These are phyloP conservation scores for Chaetophractus vellerosus DNA, from an alignment of 2,797 vertebrate species.

Conservation along the genomic window DNA sequence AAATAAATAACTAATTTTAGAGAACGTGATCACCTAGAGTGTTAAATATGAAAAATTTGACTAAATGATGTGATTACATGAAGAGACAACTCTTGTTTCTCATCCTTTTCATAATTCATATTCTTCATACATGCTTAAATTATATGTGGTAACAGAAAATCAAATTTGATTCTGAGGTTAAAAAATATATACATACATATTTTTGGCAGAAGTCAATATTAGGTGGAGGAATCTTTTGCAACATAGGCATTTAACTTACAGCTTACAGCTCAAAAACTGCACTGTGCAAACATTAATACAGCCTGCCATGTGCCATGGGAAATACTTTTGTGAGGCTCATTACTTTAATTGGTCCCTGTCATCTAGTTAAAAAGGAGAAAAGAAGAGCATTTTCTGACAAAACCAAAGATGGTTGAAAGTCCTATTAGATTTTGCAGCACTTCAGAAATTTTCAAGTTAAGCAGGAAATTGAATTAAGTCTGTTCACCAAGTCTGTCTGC, in stretches of 20 bases:
- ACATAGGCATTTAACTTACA: slow-evolving; percentile 54
- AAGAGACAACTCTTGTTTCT: background rate
- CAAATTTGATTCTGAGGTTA: background rate
- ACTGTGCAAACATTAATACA: slow-evolving; percentile 84
- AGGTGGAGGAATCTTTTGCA: slow-evolving; percentile 49
- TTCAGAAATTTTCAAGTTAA: slow-evolving; percentile 56
- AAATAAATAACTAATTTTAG: slow-evolving; percentile 73
- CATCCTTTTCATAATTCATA: fast-evolving
- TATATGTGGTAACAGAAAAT: background rate
- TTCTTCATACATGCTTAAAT: background rate
- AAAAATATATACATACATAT: background rate
- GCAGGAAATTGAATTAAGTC: slow-evolving; percentile 64
- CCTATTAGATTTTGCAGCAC: slow-evolving; percentile 65
- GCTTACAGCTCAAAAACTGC: slow-evolving; percentile 66
- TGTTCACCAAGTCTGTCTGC: background rate
- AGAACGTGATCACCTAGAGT: slow-evolving; percentile 39
- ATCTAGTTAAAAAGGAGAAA: slow-evolving; percentile 88
- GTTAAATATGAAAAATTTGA: slow-evolving; percentile 57
- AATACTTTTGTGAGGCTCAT: slow-evolving; percentile 87
- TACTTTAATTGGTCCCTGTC: slow-evolving; percentile 90
- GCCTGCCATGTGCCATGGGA: slow-evolving; percentile 86
- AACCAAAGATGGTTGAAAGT: slow-evolving; percentile 81
- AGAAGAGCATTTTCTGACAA: slow-evolving; percentile 84
- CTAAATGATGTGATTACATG: background rate
- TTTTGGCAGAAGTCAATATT: background rate